A percentile compares a stretch with the other conserved stretches of the same genome.
These are phyloP conservation scores for Podocnemis expansa DNA, from an alignment of 2,113 vertebrate genomes.

Conservation along the genomic window DNA sequence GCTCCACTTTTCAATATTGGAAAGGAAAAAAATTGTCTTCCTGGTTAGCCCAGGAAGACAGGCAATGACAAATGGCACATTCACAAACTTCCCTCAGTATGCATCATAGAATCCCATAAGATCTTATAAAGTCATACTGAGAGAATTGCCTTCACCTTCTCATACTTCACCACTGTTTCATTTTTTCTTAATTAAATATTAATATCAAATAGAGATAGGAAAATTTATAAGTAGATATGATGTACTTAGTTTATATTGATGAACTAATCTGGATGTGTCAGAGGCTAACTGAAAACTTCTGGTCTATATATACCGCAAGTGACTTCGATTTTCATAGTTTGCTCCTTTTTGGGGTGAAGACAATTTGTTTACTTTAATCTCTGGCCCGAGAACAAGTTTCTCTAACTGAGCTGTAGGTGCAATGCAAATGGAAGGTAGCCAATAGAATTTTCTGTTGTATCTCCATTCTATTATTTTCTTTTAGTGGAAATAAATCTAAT, in stretches of 20 bases:
- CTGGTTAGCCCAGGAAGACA: background rate
- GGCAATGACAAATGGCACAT: background rate
- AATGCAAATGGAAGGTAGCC: background rate
- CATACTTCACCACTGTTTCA: background rate
- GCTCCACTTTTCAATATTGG: constrained; percentile 55
- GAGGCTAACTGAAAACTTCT: background rate
- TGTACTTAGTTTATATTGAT: background rate
- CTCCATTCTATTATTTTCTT: constrained; percentile 2
- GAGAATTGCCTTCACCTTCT: constrained; percentile 11
- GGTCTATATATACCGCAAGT: background rate
- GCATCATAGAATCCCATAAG: background rate
- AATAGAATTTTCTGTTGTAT: background rate
- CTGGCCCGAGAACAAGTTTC: background rate
- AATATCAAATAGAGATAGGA: constrained; percentile 23
- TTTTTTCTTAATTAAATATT: constrained; percentile 17
- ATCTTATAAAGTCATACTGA: background rate
- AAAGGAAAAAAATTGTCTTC: constrained; percentile 35
- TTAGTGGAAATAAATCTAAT: constrained; percentile 1
- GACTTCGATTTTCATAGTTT: background rate
- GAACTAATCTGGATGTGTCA: background rate
- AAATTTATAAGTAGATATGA: background rate
- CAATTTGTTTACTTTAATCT: background rate
- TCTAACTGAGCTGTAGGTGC: background rate
- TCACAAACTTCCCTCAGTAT: background rate
- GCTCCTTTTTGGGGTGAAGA: background rate